phyloP scores from a whole-genome alignment of 2,888 invertebrate species.

The Thymelicus sylvestris region DNA sequence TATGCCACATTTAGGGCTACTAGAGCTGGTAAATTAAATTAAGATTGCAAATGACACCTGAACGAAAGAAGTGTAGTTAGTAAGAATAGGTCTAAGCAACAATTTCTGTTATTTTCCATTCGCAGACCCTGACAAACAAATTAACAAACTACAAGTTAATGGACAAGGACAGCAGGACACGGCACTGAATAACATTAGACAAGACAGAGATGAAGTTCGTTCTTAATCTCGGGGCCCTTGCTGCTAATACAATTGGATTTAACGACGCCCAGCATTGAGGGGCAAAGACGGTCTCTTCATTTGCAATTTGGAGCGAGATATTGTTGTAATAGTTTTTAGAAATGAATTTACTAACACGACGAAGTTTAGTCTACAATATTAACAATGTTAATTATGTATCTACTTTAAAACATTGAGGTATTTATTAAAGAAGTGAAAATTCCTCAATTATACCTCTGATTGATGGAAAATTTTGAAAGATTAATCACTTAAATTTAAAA shows the following conservation, averaged over 20 bases:
- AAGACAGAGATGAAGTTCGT: conserved; percentile 44
- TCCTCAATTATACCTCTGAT: too few relatives aligned
- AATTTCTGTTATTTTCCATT: conserved; percentile 11
- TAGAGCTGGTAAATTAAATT: not conserved
- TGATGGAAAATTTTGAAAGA: too few relatives aligned
- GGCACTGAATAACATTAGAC: conserved; percentile 45
- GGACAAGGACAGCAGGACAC: conserved; percentile 40
- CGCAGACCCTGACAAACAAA: conserved; percentile 24
- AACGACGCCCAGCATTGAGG: conserved; percentile 39
- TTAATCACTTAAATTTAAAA: too few relatives aligned
- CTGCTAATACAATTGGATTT: conserved; percentile 49
- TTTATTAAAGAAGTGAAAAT: too few relatives aligned
- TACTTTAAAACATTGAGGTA: too few relatives aligned
- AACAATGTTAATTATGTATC: too few relatives aligned
- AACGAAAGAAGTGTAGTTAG: not conserved
- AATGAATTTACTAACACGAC: conserved; percentile 20
- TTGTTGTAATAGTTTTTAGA: conserved; percentile 26
- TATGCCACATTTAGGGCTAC: too few relatives aligned
- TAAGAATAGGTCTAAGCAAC: conserved; percentile 1
- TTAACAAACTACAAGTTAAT: conserved; percentile 40
- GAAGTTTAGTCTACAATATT: not conserved
- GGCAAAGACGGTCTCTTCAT: conserved; percentile 28
- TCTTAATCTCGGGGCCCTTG: conserved; percentile 44
- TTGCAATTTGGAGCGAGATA: conserved; percentile 31
- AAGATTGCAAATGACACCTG: not conserved